phyloP scores from a whole-genome alignment of 2,113 vertebrate species.

The Leucoraja erinaceus region DNA sequence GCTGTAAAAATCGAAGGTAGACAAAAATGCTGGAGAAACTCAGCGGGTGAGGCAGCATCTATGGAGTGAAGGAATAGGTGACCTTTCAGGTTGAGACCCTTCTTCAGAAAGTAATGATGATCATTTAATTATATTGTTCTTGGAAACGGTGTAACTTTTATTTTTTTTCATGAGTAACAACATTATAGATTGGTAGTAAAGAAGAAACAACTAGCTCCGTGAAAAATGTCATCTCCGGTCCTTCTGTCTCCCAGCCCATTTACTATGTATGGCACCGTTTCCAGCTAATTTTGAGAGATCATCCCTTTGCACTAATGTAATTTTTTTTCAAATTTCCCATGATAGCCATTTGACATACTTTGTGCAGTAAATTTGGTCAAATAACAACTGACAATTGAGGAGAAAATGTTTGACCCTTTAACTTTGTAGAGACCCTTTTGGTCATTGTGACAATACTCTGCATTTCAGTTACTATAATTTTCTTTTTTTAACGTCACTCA shows the following conservation, averaged over 20 bases:
- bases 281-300: not conserved
- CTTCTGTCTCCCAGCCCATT: not conserved
- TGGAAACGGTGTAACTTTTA: not conserved
- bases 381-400: not conserved
- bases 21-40: too few relatives aligned
- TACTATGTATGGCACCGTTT: too few relatives aligned
- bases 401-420: not conserved
- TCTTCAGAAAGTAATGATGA: not conserved
- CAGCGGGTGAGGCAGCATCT: too few relatives aligned
- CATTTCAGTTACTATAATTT: not conserved
- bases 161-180: not conserved
- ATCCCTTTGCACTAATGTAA: not conserved
- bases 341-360: not conserved
- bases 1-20: too few relatives aligned
- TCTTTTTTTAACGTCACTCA: not conserved
- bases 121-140: not conserved
- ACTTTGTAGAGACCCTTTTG: not conserved
- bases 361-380: not conserved
- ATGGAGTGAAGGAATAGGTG: too few relatives aligned
- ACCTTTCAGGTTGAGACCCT: too few relatives aligned
- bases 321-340: not conserved
- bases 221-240: not conserved
- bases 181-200: not conserved
- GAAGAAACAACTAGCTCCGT: not conserved
- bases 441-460: too few relatives aligned